phyloP scores from a whole-genome alignment of 2,797 vertebrate species.

The Ptychobarbus kaznakovi region DNA sequence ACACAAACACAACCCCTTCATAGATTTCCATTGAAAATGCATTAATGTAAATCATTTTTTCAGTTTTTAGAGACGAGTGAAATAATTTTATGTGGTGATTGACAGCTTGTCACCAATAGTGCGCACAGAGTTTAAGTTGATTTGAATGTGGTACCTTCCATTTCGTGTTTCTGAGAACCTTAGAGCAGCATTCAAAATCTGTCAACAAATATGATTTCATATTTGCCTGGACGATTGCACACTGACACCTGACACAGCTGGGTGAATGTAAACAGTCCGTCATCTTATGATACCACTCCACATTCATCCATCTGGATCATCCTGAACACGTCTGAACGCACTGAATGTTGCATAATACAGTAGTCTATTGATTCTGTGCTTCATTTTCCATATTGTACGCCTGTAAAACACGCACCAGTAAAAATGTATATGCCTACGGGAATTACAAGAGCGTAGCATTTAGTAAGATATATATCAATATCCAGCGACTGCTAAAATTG shows the following conservation, averaged over 20 bases:
- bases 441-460: too few relatives aligned
- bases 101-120: neutral
- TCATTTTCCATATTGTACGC: neutral
- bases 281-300: neutral
- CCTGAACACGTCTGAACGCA: neutral
- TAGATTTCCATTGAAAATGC: neutral
- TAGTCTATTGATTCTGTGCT: neutral
- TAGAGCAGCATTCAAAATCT: constrained; percentile 6
- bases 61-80: neutral
- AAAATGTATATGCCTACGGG: neutral
- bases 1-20: neutral
- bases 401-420: neutral
- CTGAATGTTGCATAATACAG: neutral
- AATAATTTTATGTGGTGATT: neutral
- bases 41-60: neutral
- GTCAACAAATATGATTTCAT: neutral
- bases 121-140: neutral
- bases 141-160: neutral
- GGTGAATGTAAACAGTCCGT: neutral
- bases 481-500: too few relatives aligned
- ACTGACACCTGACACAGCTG: constrained; percentile 1
- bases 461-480: too few relatives aligned
- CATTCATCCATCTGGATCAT: neutral
- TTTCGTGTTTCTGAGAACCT: neutral
- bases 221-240: neutral